Evolutionary conservation across 2,113 vertebrate genomes (phyloP), one percentile per base, ranked within the genome.

Genomic region (Thunnus maccoyii): DNA sequence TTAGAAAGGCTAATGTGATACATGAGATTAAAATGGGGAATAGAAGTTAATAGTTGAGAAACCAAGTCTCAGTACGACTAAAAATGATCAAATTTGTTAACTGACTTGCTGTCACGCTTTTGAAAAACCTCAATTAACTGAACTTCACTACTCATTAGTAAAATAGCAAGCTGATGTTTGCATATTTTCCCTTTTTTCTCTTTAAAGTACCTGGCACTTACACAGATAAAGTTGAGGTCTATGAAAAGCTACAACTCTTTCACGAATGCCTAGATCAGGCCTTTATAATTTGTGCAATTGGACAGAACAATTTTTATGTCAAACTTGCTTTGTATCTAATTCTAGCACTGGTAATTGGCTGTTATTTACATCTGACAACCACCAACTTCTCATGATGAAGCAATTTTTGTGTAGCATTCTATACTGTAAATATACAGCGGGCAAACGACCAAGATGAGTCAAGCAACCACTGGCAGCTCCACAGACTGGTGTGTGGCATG

Each of bases 381-480:
- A 41, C 36, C 36, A 41, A 41, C 18, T 65, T 70, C 25, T 67
- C 48, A n/a, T 50, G n/a, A 32, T n/a, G 32, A 64, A 50, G n/a
- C 48, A 71, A 46, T 69, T 83, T 80, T 55, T 54, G 3, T 32
- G 11, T 16, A 11, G 22, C 47, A 36, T 67, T 77, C 69, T 13
- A 6, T 18, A 52, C n/a, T 60, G 32, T 70, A 67, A 72, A 81
- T 47, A 67, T 2, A 48, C 36, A 9, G 7, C 9, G 36, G 63
- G 47, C 62, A 61, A 76, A 79, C 48, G 30, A 72, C 62, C 32
- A 70, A 55, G 47, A 62, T 44, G 51, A 86, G 61, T 70, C 20
- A 58, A 20, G 50, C 41, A 25, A 7, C 15, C 25, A 48, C 62
- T 80, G 83, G 62, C 77, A 76, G 58, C 48, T 47, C 41, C 27